phyloP scores from a whole-genome alignment of 2,113 vertebrate genomes.

The Siphamia tubifer region DNA sequence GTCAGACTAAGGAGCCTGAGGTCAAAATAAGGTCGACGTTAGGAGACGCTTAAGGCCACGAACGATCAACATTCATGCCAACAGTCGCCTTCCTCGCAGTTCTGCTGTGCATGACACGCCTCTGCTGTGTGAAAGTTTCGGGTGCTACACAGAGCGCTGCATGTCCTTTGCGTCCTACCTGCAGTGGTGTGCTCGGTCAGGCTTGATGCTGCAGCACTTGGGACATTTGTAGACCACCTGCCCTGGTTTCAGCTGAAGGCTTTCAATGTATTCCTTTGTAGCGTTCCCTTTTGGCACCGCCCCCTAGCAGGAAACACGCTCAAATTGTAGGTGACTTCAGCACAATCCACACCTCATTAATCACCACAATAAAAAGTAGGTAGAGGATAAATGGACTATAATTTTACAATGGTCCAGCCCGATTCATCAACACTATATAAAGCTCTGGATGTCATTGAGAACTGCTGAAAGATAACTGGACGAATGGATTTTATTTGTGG shows the following conservation, averaged over 20 bases:
- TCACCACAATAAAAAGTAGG: not conserved
- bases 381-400: not conserved
- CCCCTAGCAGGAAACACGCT: slow-evolving; percentile 78
- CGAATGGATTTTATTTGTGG: no score
- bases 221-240: slow-evolving; percentile 99
- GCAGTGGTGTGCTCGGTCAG: slow-evolving; percentile 97
- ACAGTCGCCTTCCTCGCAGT: not conserved
- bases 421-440: not conserved
- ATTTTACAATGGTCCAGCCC: not conserved
- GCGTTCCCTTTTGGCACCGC: slow-evolving; percentile 98
- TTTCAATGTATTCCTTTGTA: slow-evolving; percentile 98
- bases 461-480: not conserved
- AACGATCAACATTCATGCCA: not conserved
- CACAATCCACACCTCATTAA: not conserved
- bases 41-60: not conserved
- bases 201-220: slow-evolving; percentile 99
- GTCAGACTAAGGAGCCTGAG: not conserved
- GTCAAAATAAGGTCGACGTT: not conserved
- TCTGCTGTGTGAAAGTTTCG: not conserved
- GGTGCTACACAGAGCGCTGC: not conserved
- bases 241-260: slow-evolving; percentile 96
- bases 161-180: slow-evolving; percentile 79
- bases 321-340: not conserved
- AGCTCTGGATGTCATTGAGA: not conserved
- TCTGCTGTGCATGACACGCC: not conserved